phyloP scores from a whole-genome alignment of 2,888 invertebrate genomes.

The Acanthococcus lagerstroemiae region DNA sequence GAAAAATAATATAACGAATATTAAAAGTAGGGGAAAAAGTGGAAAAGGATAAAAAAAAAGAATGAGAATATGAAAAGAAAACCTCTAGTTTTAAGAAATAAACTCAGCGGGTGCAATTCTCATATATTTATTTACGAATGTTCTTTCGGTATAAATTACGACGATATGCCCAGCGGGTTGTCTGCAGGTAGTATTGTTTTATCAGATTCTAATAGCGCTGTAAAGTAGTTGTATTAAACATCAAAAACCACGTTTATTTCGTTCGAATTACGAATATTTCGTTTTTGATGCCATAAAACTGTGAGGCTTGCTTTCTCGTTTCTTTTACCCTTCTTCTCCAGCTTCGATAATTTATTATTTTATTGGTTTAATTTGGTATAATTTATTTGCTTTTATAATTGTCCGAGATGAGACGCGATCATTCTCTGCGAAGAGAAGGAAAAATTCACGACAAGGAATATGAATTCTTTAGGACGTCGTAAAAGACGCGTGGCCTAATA shows the following conservation, averaged over 20 bases:
- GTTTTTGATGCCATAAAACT: background rate
- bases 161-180: constrained; percentile 21
- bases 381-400: constrained; percentile 7
- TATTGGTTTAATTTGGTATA: constrained; percentile 7
- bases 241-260: constrained; percentile 11
- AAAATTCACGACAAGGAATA: too few relatives aligned
- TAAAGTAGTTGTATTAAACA: constrained; percentile 11
- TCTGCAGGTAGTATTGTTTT: constrained; percentile 22
- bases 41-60: constrained; percentile 1
- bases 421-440: too few relatives aligned
- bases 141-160: constrained; percentile 24
- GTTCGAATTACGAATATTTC: background rate
- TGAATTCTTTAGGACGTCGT: too few relatives aligned
- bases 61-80: background rate
- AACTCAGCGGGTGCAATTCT: constrained; percentile 19
- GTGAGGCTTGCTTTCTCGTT: background rate
- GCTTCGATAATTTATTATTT: constrained; percentile 4
- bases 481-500: background rate
- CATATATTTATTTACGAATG: constrained; percentile 12
- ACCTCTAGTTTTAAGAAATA: background rate
- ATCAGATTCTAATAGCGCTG: constrained; percentile 19
- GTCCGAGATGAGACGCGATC: background rate
- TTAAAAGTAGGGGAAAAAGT: background rate
- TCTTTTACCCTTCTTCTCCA: background rate
- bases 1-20: constrained; percentile 1